Conservation (phyloP, 2,888 invertebrate species). For the Tetramorium bicarinatum region DNA sequence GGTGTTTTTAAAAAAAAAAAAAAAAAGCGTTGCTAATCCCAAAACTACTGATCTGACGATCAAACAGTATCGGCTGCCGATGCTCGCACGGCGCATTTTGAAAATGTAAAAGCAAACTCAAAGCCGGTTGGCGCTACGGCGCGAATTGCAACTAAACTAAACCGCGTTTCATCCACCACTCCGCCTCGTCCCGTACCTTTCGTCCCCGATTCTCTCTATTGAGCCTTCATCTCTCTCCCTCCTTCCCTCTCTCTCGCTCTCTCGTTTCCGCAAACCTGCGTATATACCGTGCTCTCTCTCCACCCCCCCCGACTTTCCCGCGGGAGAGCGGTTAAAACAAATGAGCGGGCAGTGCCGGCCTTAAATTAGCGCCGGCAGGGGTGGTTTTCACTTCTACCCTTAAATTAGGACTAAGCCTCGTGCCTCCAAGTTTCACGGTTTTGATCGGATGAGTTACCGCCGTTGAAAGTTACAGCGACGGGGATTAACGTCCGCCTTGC, state of each 20-base stretch:
- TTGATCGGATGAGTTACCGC: constrained; percentile 84
- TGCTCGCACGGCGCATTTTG: constrained; percentile 56
- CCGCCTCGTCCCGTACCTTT: constrained; percentile 46
- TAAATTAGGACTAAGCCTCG: constrained; percentile 86
- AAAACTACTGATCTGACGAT: constrained; percentile 52
- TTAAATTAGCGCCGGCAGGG: constrained; percentile 85
- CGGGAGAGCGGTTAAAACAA: constrained; percentile 85
- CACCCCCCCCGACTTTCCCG: constrained; percentile 74
- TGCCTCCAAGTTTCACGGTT: constrained; percentile 83
- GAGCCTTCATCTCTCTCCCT: constrained; percentile 20
- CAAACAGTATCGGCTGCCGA: constrained; percentile 57
- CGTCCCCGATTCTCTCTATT: constrained; percentile 45
- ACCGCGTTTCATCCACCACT: constrained; percentile 74
- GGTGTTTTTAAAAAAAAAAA: not conserved
- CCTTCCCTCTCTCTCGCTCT: constrained; percentile 23
- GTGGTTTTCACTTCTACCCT: constrained; percentile 86
- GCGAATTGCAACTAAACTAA: constrained; percentile 81
- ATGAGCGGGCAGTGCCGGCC: constrained; percentile 85
- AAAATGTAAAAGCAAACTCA: constrained; percentile 65
- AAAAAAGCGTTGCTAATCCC: constrained; percentile 41
- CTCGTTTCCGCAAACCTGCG: constrained; percentile 56
- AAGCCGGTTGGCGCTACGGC: constrained; percentile 66
- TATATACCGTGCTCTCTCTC: constrained; percentile 59
- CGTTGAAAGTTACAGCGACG: constrained; percentile 81
- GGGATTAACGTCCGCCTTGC: constrained; percentile 75